These are phyloP conservation scores for Apteryx owenii DNA, from an alignment of 2,113 vertebrate genomes.

Conservation along the genomic window DNA sequence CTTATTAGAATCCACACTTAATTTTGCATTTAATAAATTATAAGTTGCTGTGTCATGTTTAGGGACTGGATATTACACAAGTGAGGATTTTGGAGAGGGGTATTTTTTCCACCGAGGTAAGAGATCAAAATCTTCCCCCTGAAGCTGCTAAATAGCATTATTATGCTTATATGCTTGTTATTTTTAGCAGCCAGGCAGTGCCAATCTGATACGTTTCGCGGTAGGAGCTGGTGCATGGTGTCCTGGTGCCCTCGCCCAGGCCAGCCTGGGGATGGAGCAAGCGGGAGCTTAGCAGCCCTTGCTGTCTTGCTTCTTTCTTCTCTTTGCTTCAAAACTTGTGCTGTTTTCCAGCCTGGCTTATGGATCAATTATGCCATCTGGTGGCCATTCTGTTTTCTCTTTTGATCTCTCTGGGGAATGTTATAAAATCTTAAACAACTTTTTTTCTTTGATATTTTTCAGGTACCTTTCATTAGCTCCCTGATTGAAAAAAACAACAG, in stretches of 20 bases:
- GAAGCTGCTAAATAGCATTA: not conserved
- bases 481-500: accelerated
- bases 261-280: not conserved
- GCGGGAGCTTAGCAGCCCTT: not conserved
- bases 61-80: too few species aligned
- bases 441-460: not conserved
- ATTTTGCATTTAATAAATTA: not conserved
- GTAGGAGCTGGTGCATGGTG: accelerated
- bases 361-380: not conserved
- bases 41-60: accelerated
- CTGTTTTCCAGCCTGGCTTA: not conserved
- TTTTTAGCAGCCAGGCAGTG: accelerated
- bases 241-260: accelerated
- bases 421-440: too few species aligned
- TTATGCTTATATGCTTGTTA: accelerated
- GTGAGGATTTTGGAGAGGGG: too few species aligned
- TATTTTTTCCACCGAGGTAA: accelerated
- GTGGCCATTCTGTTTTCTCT: not conserved
- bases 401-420: too few species aligned
- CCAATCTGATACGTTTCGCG: accelerated
- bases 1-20: accelerated
- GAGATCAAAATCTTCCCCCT: accelerated
- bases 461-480: accelerated
- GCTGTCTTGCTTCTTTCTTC: too few species aligned
- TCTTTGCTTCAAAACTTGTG: too few species aligned